Evolutionary conservation across 2,888 invertebrate genomes (phyloP).

Genomic region (Tachystola acroxantha): DNA sequence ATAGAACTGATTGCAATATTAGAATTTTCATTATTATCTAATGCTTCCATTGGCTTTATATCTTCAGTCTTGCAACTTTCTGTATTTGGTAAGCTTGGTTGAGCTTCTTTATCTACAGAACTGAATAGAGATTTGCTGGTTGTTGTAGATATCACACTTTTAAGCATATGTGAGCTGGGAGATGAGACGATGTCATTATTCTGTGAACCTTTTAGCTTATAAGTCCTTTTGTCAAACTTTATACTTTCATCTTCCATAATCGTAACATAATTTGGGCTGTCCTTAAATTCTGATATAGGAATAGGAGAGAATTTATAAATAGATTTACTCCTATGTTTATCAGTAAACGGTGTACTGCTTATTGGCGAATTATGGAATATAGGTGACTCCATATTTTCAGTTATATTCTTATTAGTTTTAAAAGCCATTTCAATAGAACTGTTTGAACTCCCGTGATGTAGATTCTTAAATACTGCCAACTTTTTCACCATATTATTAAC

Average conservation of each 20-base stretch:
- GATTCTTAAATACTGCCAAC: conserved; percentile 36
- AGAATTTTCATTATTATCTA: conserved; percentile 5
- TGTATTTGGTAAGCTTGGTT: neutral
- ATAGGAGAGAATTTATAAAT: conserved; percentile 66
- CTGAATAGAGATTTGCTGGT: conserved; percentile 6
- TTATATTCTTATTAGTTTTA: conserved; percentile 27
- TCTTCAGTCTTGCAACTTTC: neutral
- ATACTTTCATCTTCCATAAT: conserved; percentile 28
- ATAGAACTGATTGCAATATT: conserved; percentile 24
- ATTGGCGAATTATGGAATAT: conserved; percentile 42
- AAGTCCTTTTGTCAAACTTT: conserved; percentile 14
- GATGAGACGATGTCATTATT: neutral
- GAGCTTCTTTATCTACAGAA: neutral
- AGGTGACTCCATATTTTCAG: conserved; percentile 32
- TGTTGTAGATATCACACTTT: neutral
- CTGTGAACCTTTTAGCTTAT: neutral
- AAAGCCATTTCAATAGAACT: conserved; percentile 24
- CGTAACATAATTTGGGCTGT: conserved; percentile 26
- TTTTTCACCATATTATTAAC: conserved; percentile 52
- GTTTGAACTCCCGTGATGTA: conserved; percentile 23
- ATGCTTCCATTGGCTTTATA: conserved; percentile 5
- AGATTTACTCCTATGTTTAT: conserved; percentile 56
- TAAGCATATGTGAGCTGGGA: conserved; percentile 2
- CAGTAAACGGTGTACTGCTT: conserved; percentile 61
- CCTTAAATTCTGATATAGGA: conserved; percentile 22